These are phyloP conservation scores for Quadriops clusia DNA, from an alignment of 2,888 invertebrate species.

Conservation along the genomic window DNA sequence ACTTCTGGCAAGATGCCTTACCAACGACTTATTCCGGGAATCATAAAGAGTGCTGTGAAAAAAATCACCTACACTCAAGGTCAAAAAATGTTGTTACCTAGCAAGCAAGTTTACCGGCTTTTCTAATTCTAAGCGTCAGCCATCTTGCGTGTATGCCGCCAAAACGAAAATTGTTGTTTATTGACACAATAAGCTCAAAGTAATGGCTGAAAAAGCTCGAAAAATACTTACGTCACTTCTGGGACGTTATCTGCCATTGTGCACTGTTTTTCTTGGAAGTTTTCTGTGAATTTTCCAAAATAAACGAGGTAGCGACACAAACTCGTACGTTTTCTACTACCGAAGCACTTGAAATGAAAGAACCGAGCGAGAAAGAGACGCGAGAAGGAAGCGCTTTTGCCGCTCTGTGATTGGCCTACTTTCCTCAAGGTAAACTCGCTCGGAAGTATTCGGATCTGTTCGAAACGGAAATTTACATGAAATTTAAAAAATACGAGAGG, in stretches of 20 bases:
- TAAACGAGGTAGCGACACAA: conserved; percentile 8
- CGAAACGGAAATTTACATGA: conserved; percentile 5
- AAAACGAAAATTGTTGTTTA: conserved; percentile 27
- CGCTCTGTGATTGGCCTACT: conserved; percentile 20
- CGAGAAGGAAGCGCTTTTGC: conserved; percentile 34
- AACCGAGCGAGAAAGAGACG: conserved; percentile 40
- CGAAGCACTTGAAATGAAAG: conserved; percentile 18
- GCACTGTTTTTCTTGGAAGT: conserved; percentile 19
- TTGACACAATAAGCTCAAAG: conserved; percentile 11
- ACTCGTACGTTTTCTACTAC: conserved; percentile 13
- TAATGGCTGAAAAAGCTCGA: conserved; percentile 6
- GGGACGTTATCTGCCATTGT: conserved; percentile 53
- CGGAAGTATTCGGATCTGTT: conserved; percentile 13
- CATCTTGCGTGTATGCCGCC: conserved; percentile 42
- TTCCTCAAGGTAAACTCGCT: conserved; percentile 16
- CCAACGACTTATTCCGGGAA: too few species aligned
- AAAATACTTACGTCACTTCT: conserved; percentile 51
- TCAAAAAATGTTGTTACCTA: conserved; percentile 11
- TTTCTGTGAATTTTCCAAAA: conserved; percentile 7
- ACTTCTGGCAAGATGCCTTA: too few species aligned
- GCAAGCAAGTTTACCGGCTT: conserved; percentile 22
- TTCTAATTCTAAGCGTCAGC: conserved; percentile 36
- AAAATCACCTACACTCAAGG: conserved; percentile 12
- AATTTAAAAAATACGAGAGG: conserved; percentile 7
- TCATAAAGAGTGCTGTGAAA: too few species aligned